Evolutionary conservation across 2,888 invertebrate species (phyloP), one percentile per base, ranked within the genome.

Genomic region (Stenchaetothrips biformis): DNA sequence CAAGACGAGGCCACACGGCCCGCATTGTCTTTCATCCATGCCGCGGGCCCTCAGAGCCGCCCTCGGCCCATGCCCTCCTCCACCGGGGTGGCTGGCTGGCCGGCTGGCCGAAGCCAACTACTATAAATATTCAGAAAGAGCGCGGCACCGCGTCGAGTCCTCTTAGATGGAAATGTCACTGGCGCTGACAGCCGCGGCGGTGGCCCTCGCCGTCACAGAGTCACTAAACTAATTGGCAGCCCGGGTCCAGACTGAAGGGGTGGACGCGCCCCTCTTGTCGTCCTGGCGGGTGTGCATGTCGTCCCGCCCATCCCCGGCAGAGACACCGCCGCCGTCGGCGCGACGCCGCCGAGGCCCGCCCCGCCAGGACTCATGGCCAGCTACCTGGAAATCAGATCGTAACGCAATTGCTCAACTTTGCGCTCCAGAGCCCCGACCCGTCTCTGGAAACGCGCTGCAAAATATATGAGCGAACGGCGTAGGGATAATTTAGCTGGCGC

Each of bases 401-500:
- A 62, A 62, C 62, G n/a, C 62, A n/a, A 62, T 62, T 62, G 18
- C 62, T 62, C n/a, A 62, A 62, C 62, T 62, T n/a, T 16, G 62
- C 62, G 62, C 62, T 18, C 67, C 13, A n/a, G 67, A 9, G n/a
- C 67, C 67, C 67, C 6, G 21, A 18, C 67, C 67, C 67, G 21
- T 16, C 53, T 37, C 37, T 37, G 53, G 13, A 16, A 53, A 53
- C 16, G 9, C 67, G 21, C 67, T 67, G 67, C 67, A 67, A 67
- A 67, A 67, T 67, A 67, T 67, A 67, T 67, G 67, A 67, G 21
- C 67, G 67, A 67, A 18, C 67, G 67, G 37, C 9, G 67, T 21
- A 7, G 67, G 67, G 67, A 67, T 67, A 67, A 67, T 67, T 67
- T 67, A 67, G 67, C 67, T 67, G 67, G 67, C 67, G 67, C 67